These are phyloP conservation scores for Glaucopsyche alexis DNA, from an alignment of 2,888 invertebrate species.

Conservation along the genomic window DNA sequence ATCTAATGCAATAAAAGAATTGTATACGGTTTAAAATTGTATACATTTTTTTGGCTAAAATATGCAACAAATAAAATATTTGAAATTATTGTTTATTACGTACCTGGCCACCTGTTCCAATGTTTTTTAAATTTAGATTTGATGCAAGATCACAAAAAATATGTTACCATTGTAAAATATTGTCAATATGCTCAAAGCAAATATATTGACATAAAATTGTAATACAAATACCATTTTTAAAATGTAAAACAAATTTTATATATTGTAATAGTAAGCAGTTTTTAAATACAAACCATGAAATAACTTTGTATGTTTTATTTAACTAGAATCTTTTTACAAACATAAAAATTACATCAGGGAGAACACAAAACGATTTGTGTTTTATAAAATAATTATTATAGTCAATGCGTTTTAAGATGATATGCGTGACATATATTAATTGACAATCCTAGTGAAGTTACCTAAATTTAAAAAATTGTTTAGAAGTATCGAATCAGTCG, in stretches of 20 bases:
- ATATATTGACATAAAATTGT: conserved; percentile 13
- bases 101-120: background rate
- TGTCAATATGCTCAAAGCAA: conserved; percentile 23
- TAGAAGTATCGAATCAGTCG: no score
- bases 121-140: background rate
- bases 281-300: conserved; percentile 22
- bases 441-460: no score
- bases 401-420: no score
- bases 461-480: no score
- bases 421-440: no score
- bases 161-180: conserved; percentile 14
- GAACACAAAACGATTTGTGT: background rate
- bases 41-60: conserved; percentile 11
- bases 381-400: background rate
- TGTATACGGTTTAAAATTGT: conserved; percentile 32
- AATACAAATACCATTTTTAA: conserved; percentile 21
- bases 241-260: conserved; percentile 24
- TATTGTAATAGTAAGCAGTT: conserved; percentile 22
- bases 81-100: background rate
- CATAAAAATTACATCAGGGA: background rate
- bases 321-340: background rate
- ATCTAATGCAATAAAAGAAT: conserved; percentile 46
- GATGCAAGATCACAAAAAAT: background rate
- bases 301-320: conserved; percentile 2
- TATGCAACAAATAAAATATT: background rate